Evolutionary conservation across 2,888 invertebrate genomes (phyloP), one percentile per base, ranked within the genome.

Genomic region (Nysson spinosus): DNA sequence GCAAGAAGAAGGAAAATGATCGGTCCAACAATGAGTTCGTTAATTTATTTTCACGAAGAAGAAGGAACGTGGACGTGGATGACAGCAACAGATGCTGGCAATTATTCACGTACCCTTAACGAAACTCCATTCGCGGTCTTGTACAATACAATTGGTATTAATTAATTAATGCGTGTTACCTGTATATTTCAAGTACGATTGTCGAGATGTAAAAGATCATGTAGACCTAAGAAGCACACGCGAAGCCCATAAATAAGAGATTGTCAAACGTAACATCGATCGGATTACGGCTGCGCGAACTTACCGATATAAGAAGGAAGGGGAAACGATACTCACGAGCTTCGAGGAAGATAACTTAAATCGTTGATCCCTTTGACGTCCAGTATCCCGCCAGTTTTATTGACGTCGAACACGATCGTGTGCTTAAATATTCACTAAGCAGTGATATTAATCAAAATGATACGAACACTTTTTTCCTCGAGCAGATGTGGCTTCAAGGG

Each of bases 331-430:
- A 2, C 4, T 7, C 47, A 47, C 43, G 43, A 63, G n/a, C n/a
- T n/a, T 66, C 46, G 24, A 4, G 11, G 22, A 40, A 34, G 44
- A 49, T 64, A 64, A 54, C 14, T 54, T 44, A 37, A 54, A 24
- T 43, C 39, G 49, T 44, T 44, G 49, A 44, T 35, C 39, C 43
- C 9, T 32, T 28, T 51, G 52, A 54, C 37, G 43, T 61, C 40
- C 44, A 71, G 56, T 51, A 58, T 57, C 52, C 42, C 46, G 35
- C 39, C 39, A 37, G 39, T 43, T 34, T 54, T 3, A 14, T 19
- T 55, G 50, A 55, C 44, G 24, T 19, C 20, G 24, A 46, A 65
- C 65, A 65, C 63, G 62, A 43, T 55, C 16, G 20, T 16, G 12
- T 22, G 11, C 24, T 62, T 50, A 44, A 46, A 50, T 50, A 55